Evolutionary conservation across 2,797 vertebrate genomes (phyloP).

Genomic region (Sebastes matsubarae): DNA sequence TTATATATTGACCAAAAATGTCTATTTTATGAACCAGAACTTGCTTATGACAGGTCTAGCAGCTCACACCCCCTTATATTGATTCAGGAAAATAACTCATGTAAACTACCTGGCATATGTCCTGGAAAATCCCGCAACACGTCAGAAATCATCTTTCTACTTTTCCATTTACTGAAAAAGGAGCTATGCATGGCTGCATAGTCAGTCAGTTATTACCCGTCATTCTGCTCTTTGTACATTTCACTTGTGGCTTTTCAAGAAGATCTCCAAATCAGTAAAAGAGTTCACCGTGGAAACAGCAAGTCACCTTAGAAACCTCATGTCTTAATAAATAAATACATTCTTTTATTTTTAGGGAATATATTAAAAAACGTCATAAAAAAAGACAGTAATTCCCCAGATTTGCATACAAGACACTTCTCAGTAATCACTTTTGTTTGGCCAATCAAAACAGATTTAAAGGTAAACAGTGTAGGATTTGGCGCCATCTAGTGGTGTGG

Average conservation of each 20-base stretch:
- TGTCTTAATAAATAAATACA: not conserved
- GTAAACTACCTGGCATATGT: not conserved
- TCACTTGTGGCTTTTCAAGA: not conserved
- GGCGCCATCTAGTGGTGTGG: no score
- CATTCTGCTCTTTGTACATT: not conserved
- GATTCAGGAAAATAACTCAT: not conserved
- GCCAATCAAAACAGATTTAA: not conserved
- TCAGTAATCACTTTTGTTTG: not conserved
- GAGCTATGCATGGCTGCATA: not conserved
- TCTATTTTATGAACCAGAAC: not conserved
- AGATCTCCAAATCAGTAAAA: not conserved
- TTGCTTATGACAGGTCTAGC: not conserved
- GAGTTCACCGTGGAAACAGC: not conserved
- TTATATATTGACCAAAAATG: not conserved
- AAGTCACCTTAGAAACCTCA: not conserved
- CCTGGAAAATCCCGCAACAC: not conserved
- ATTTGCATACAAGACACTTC: not conserved
- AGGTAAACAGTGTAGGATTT: no score
- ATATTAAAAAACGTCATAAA: no score
- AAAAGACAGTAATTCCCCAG: not conserved
- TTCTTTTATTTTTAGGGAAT: not conserved
- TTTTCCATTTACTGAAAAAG: not conserved
- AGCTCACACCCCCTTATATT: not conserved
- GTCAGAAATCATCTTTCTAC: not conserved
- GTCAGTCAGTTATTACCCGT: not conserved